Base-by-base conservation (phyloP, 2,888 invertebrate species). In the Boloria selene region DNA sequence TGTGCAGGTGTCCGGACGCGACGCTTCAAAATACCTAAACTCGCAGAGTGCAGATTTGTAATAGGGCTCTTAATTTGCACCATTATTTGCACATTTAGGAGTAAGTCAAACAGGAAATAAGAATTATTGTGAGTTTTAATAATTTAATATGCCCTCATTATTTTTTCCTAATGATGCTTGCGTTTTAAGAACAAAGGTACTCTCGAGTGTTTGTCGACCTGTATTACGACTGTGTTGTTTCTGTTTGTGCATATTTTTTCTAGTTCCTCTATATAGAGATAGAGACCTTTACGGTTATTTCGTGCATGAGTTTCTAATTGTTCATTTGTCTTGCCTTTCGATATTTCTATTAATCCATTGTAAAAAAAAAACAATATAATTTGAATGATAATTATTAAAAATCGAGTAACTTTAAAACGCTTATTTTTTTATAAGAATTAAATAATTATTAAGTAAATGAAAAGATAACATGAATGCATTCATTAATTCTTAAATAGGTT, bases 181-280 rank as follows among this genome's bases (percentile, higher is more conserved):
- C 49, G 49, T 31, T 59, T 59, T 59, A 49, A 49, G 49, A 59
- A 49, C 58, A 58, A 59, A 59, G 49, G 59, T 4, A 49, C 7
- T 17, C 17, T 31, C 49, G 7, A 17, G 31, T 47, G 47, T 47
- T 47, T 47, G 47, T 47, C 47, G 47, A 47, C 47, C 17, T 38
- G 38, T 47, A 59, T 59, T 26, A 59, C 59, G 49, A 59, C 49
- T 59, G 31, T 49, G 49, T 59, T 59, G 31, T 59, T 59, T 59
- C 59, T 49, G 26, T 17, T 59, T 14, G 13, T 13, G 49, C 26
- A 31, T 59, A 49, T 50, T 59, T 31, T 31, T 50, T n/a, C 59
- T 59, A 49, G 45, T 16, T 56, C 31, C 17, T 49, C 31, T 26
- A 38, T 31, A 31, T 13, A 31, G 26, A 16, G 7, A 17, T 3